A percentile compares a stretch with the other conserved stretches of the same genome.
Evolutionary conservation across 2,888 invertebrate genomes (phyloP).

Genomic region (Keiferia lycopersicella): DNA sequence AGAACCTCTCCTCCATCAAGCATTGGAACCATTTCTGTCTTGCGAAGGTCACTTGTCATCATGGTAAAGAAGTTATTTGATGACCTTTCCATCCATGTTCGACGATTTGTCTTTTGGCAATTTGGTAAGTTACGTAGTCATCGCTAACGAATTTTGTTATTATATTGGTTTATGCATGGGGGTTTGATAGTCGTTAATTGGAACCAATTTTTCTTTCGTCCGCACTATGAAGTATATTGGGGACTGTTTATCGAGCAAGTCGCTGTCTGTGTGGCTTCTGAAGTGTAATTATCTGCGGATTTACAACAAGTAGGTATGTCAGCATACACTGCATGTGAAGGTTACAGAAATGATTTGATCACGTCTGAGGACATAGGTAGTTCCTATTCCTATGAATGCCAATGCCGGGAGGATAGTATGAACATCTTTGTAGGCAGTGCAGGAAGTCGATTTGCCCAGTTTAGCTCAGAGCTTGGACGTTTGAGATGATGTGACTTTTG

Average conservation of each 20-base stretch:
- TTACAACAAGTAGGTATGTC: neutral
- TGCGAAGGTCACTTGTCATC: conserved; percentile 8
- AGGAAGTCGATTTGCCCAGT: too few species aligned
- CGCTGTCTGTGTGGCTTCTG: neutral
- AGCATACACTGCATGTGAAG: neutral
- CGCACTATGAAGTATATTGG: neutral
- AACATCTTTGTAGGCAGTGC: too few species aligned
- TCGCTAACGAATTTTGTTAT: conserved; percentile 47
- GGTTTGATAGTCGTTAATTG: conserved; percentile 38
- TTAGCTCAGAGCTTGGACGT: neutral
- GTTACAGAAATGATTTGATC: conserved; percentile 16
- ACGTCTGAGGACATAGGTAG: neutral
- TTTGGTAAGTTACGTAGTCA: conserved; percentile 56
- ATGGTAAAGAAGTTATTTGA: neutral
- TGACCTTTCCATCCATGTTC: conserved; percentile 32
- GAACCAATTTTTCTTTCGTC: conserved; percentile 5
- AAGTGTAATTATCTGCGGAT: neutral
- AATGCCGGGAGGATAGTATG: too few species aligned
- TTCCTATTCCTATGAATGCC: too few species aligned
- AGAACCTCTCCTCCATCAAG: conserved; percentile 2
- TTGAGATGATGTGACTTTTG: neutral
- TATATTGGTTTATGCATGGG: conserved; percentile 56
- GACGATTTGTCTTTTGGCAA: conserved; percentile 30
- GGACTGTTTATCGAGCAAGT: neutral
- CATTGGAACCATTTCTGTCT: neutral